Evolutionary conservation across 2,888 invertebrate genomes (phyloP), one percentile per base, ranked within the genome.

Genomic region (Linnaemya tessellans): DNA sequence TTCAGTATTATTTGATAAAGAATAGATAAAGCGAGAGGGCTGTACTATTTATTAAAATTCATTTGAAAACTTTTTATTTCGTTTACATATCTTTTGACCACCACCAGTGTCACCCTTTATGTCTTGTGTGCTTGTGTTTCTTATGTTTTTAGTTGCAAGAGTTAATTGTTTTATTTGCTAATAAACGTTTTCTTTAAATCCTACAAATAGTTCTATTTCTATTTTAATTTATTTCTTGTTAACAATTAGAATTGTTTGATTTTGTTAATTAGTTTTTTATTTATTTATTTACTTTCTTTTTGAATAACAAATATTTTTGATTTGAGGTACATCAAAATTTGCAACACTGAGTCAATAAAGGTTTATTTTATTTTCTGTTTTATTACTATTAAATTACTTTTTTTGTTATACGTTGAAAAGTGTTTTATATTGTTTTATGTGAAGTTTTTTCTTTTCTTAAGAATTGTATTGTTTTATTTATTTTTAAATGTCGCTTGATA

Each of bases 261-360:
- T 65, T 74, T 71, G 70, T 86, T 73, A 80, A 73, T 41, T 60
- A 77, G 54, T 67, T 46, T 78, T 64, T 78, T 80, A 41, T 49
- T 41, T 70, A 10, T 1, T 67, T 68, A 46, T 54, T 43, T n/a
- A n/a, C n/a, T 20, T 62, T 46, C 54, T 68, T 70, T 60, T 74
- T 41, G 11, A 68, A 60, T 68, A 82, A 73, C 80, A 68, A 80
- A 80, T 87, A 78, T 67, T 73, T 87, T 77, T 80, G 86, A 78
- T 86, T 88, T 86, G 79, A 81, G 78, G 82, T 87, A 90, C 90
- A 83, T 91, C 90, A 90, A 89, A 89, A 89, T 88, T 78, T 89
- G 88, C 86, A 77, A 84, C 85, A 86, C 84, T 87, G 86, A 88
- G 88, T 89, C 83, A 84, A 70, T 78, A 71, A 77, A 70, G 60